phyloP scores from a whole-genome alignment of 92 coral and sea anemone genomes.

The Micromussa lordhowensis region DNA sequence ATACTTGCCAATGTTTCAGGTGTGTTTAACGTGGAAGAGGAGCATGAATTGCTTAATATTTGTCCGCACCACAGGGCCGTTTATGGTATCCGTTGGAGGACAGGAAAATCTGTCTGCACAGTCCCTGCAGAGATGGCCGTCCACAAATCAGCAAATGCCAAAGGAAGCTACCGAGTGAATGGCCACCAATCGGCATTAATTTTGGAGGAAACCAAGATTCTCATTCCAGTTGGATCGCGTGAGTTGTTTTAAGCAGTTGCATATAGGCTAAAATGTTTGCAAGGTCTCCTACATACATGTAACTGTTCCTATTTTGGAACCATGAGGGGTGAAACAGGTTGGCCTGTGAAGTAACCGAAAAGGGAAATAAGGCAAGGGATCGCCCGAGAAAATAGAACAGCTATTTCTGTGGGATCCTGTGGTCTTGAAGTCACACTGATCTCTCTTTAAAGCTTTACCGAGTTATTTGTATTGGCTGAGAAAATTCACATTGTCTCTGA shows the following conservation, averaged over 20 bases:
- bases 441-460: too few species aligned
- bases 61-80: slow-evolving; percentile 39
- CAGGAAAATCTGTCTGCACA: slow-evolving; percentile 39
- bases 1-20: neutral
- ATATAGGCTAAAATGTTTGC: too few species aligned
- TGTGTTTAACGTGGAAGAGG: neutral
- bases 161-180: slow-evolving; percentile 45
- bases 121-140: slow-evolving; percentile 34
- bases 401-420: too few species aligned
- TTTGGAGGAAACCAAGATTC: slow-evolving; percentile 20
- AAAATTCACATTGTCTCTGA: too few species aligned
- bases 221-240: slow-evolving; percentile 31
- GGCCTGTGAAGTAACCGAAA: too few species aligned
- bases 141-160: slow-evolving; percentile 40
- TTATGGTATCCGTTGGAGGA: slow-evolving; percentile 49
- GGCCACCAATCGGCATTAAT: slow-evolving; percentile 7
- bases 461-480: too few species aligned
- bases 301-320: too few species aligned
- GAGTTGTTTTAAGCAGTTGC: neutral
- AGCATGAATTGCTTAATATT: slow-evolving; percentile 2
- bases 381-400: too few species aligned
- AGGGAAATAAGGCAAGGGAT: too few species aligned
- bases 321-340: too few species aligned
- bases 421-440: too few species aligned
- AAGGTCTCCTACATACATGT: too few species aligned